Evolutionary conservation across 2,113 vertebrate genomes (phyloP).

Genomic region (Catagonus wagneri): DNA sequence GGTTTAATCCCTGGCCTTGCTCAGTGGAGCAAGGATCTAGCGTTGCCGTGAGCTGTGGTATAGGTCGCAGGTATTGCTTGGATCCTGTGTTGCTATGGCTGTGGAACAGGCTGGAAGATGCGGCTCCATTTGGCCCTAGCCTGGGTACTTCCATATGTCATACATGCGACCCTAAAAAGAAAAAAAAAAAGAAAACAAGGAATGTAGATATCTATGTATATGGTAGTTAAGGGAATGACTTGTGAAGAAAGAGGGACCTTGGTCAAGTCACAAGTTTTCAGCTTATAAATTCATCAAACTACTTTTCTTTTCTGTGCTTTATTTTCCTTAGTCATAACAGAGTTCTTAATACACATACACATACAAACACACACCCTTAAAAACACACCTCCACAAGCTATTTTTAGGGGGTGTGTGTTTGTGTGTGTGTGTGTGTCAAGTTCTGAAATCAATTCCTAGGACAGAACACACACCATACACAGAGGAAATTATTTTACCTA

Average conservation of each 20-base stretch:
- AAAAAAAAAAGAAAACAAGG: not conserved
- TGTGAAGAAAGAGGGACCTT: not conserved
- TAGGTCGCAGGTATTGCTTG: too few species aligned
- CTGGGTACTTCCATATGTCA: too few species aligned
- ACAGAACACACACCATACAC: not conserved
- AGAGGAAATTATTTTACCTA: not conserved
- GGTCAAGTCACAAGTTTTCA: not conserved
- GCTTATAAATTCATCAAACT: not conserved
- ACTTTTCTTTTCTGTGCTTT: not conserved
- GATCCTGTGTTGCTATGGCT: too few species aligned
- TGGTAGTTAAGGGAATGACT: not conserved
- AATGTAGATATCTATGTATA: not conserved
- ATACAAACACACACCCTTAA: too few species aligned
- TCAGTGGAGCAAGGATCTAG: too few species aligned
- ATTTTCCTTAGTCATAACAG: not conserved
- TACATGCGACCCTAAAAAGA: too few species aligned
- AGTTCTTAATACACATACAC: not conserved
- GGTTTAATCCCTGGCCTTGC: too few species aligned
- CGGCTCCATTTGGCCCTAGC: too few species aligned
- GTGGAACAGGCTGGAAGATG: too few species aligned
- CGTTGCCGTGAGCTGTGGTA: too few species aligned
- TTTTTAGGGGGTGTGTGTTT: not conserved
- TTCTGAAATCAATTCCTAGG: conserved; percentile 10
- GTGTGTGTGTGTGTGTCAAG: not conserved
- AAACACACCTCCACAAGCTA: not conserved